Percentiles rank a stretch among this genome's conserved stretches.
Evolutionary conservation across 2,113 vertebrate genomes (phyloP).

Genomic region (Drymodes brunneopygia): DNA sequence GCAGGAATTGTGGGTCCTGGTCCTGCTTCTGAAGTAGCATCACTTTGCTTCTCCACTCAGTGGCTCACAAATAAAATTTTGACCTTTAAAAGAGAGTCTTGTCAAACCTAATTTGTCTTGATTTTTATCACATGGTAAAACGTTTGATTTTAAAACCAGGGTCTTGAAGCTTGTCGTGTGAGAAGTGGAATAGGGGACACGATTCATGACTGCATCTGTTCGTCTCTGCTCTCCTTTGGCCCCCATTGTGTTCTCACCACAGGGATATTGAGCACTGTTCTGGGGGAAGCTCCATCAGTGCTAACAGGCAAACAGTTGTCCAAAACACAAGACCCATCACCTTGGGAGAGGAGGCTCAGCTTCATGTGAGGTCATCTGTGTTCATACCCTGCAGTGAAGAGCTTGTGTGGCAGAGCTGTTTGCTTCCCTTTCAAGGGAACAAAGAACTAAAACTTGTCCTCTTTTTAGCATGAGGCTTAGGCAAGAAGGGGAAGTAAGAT

Average conservation of each 20-base stretch:
- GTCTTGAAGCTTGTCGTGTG: not conserved
- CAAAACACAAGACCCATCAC: not conserved
- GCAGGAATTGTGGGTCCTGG: not conserved
- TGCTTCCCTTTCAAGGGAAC: not conserved
- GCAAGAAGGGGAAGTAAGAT: not conserved
- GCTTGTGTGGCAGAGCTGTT: not conserved
- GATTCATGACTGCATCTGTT: not conserved
- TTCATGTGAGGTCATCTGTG: not conserved
- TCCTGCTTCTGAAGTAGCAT: not conserved
- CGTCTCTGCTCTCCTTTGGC: not conserved
- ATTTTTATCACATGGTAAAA: not conserved
- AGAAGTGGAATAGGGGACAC: not conserved
- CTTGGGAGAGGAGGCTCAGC: not conserved
- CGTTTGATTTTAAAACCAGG: not conserved
- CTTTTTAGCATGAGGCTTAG: not conserved
- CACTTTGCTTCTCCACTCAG: not conserved
- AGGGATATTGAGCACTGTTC: not conserved
- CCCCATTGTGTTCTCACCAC: fast-evolving
- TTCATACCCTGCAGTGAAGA: no score
- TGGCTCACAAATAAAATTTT: not conserved
- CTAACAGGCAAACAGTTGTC: not conserved
- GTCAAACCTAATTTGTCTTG: not conserved
- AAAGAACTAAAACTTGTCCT: not conserved
- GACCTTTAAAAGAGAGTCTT: not conserved
- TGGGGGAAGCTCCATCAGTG: not conserved